These are phyloP conservation scores for Dimorphilus gyrociliatus DNA, from an alignment of 2,888 invertebrate species.

Conservation along the genomic window DNA sequence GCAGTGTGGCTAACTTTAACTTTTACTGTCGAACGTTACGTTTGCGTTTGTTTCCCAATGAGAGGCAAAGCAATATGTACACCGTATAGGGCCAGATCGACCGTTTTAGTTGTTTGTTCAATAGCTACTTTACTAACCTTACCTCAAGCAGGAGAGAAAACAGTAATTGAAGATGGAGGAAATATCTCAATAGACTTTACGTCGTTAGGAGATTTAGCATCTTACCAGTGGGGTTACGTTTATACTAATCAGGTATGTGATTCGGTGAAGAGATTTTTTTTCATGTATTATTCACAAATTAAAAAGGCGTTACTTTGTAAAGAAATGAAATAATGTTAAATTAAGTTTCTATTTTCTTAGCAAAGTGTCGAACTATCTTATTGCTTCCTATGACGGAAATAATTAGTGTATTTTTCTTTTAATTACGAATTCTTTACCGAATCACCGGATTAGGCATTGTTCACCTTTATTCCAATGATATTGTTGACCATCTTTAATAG, in stretches of 20 bases:
- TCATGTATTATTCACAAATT: no score
- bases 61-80: conserved; percentile 52
- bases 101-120: conserved; percentile 46
- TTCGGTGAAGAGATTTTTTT: no score
- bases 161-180: conserved; percentile 6
- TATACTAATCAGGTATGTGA: conserved; percentile 11
- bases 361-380: no score
- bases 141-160: conserved; percentile 51
- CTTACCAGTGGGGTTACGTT: conserved; percentile 7
- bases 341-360: no score
- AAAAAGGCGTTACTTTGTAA: no score
- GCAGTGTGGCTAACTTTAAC: conserved; percentile 59
- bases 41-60: conserved; percentile 57
- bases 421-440: no score
- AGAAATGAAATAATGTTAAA: no score
- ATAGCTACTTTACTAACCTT: conserved; percentile 46
- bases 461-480: conserved; percentile 51
- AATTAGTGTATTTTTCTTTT: no score
- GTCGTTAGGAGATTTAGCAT: conserved; percentile 1
- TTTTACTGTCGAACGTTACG: conserved; percentile 58
- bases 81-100: conserved; percentile 50
- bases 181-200: conserved; percentile 3
- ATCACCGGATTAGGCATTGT: no score
- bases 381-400: no score
- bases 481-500: conserved; percentile 56